A percentile compares a stretch with the other conserved stretches of the same genome.
These are phyloP conservation scores for Crambe crambe DNA, from an alignment of 37 sponge, comb jelly and placozoan genomes.

Conservation along the genomic window DNA sequence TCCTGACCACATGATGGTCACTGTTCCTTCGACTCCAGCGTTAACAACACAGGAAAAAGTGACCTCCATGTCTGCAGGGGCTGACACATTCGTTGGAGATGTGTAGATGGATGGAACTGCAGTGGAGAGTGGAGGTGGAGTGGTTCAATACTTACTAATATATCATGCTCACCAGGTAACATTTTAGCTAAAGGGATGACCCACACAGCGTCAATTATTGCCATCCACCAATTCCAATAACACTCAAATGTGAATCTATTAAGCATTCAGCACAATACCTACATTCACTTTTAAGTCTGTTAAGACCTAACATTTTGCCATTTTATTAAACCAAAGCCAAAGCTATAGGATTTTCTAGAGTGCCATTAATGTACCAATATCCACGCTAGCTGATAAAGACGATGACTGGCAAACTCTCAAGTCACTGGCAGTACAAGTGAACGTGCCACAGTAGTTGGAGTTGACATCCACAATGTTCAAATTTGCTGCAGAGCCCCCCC, in stretches of 20 bases:
- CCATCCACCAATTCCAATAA: too few relatives aligned
- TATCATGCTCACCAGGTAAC: too few relatives aligned
- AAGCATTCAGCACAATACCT: too few relatives aligned
- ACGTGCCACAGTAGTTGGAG: constrained; percentile 16
- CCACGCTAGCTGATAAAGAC: background rate
- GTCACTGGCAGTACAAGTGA: constrained; percentile 15
- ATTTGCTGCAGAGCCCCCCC: background rate
- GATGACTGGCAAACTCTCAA: background rate
- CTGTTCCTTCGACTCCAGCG: constrained; percentile 8
- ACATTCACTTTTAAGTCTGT: too few relatives aligned
- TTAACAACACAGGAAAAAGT: constrained; percentile 24
- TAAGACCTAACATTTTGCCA: too few relatives aligned
- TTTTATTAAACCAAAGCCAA: background rate
- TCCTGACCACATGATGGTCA: constrained; percentile 22
- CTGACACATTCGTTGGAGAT: background rate
- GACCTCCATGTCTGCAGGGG: background rate
- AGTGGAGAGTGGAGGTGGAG: background rate
- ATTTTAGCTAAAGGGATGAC: too few relatives aligned
- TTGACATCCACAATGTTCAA: background rate
- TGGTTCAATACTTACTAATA: too few relatives aligned
- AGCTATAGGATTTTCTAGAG: too few relatives aligned
- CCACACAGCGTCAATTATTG: too few relatives aligned
- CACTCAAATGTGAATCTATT: too few relatives aligned
- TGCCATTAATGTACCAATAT: constrained; percentile 9
- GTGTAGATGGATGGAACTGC: constrained; percentile 1